These are phyloP conservation scores for Ethmia dodecea DNA, from an alignment of 2,888 invertebrate genomes.

Conservation along the genomic window DNA sequence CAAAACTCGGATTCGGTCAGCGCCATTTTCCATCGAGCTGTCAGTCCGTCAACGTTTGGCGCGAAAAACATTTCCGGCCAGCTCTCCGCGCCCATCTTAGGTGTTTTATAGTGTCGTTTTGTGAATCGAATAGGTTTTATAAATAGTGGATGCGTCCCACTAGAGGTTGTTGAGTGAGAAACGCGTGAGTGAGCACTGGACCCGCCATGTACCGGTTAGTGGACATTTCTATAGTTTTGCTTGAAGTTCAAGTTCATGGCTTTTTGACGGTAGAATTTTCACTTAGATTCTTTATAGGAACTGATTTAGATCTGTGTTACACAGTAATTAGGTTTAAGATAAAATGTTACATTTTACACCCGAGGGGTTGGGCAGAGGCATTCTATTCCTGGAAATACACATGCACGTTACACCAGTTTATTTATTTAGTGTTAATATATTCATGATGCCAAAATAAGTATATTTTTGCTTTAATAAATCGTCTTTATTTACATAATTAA, in stretches of 20 bases:
- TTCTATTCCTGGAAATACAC: too few relatives aligned
- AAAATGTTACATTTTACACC: too few relatives aligned
- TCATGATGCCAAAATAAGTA: too few relatives aligned
- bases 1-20: conserved; percentile 16
- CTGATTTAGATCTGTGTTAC: neutral
- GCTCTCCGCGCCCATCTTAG: neutral
- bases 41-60: conserved; percentile 35
- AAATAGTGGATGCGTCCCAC: conserved; percentile 46
- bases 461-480: too few relatives aligned
- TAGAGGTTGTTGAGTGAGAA: conserved; percentile 22
- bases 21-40: conserved; percentile 4
- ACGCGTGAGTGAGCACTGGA: conserved; percentile 30
- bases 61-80: conserved; percentile 26
- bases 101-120: conserved; percentile 31
- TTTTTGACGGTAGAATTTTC: neutral
- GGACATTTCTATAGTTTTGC: conserved; percentile 28
- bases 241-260: conserved; percentile 17
- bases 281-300: neutral
- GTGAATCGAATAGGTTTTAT: conserved; percentile 41
- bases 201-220: conserved; percentile 64
- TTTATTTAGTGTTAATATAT: too few relatives aligned
- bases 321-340: too few relatives aligned
- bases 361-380: too few relatives aligned
- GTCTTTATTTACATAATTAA: too few relatives aligned
- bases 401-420: too few relatives aligned